Percentiles rank a stretch among this genome's conserved stretches.
phyloP scores from a whole-genome alignment of 1,140 invertebrate genomes.

The Bicyclus anynana region DNA sequence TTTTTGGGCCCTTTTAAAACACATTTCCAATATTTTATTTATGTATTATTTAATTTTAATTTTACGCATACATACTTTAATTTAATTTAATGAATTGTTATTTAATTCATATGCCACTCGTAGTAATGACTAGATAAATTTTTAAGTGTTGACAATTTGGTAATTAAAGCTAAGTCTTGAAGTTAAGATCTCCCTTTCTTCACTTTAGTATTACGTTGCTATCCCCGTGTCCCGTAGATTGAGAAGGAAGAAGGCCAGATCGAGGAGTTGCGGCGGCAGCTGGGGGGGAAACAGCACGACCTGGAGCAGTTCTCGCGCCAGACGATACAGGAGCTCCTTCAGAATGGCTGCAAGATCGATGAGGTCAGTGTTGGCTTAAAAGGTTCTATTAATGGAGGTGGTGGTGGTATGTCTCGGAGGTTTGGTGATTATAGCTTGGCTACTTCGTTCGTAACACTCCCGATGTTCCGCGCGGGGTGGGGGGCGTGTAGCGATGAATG shows the following conservation, averaged over 20 bases:
- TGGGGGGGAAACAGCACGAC: slow-evolving; percentile 75
- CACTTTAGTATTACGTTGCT: slow-evolving; percentile 49
- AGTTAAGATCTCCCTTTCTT: slow-evolving; percentile 42
- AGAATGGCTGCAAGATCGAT: slow-evolving; percentile 63
- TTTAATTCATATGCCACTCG: no score
- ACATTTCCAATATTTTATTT: no score
- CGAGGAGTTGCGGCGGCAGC: slow-evolving; percentile 70
- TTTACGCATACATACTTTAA: no score
- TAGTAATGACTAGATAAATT: no score
- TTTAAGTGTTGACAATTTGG: slow-evolving; percentile 22
- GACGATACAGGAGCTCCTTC: slow-evolving; percentile 73
- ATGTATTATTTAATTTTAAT: no score
- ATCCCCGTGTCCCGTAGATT: slow-evolving; percentile 76
- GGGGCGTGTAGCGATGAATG: no score
- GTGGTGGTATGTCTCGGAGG: neutral
- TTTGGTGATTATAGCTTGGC: no score
- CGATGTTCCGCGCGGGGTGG: no score
- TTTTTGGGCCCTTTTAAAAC: no score
- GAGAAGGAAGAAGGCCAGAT: slow-evolving; percentile 78
- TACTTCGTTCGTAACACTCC: no score
- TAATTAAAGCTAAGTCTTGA: slow-evolving; percentile 42
- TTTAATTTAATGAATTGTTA: no score
- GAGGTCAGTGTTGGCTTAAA: slow-evolving; percentile 55
- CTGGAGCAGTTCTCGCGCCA: slow-evolving; percentile 74
- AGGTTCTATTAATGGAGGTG: neutral